These are phyloP conservation scores for Spodoptera picta DNA, from an alignment of 2,888 invertebrate genomes.

Conservation along the genomic window DNA sequence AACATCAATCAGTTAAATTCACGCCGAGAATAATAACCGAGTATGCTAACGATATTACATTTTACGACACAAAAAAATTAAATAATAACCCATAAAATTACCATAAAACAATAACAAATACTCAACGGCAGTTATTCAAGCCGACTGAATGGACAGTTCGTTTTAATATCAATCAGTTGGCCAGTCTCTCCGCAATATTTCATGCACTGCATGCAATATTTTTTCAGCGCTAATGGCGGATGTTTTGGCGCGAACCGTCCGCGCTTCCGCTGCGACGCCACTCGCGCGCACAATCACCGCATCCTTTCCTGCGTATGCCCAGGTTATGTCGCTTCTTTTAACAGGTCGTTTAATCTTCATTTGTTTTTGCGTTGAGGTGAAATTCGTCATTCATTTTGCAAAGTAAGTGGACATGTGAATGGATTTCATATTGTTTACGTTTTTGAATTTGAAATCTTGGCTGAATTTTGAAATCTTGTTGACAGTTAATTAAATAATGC, in stretches of 20 bases:
- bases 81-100: conserved; percentile 16
- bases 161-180: conserved; percentile 57
- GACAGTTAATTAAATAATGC: neutral
- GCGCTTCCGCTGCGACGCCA: conserved; percentile 65
- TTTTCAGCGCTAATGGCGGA: conserved; percentile 69
- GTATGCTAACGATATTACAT: neutral
- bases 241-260: conserved; percentile 72
- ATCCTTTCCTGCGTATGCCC: conserved; percentile 68
- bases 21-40: neutral
- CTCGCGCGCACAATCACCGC: conserved; percentile 70
- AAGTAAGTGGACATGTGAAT: conserved; percentile 11
- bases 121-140: conserved; percentile 35
- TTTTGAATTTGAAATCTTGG: neutral
- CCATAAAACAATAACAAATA: conserved; percentile 36
- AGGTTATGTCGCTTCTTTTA: conserved; percentile 57
- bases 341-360: conserved; percentile 56
- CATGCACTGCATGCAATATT: conserved; percentile 66
- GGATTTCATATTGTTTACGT: conserved; percentile 18
- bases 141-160: conserved; percentile 44
- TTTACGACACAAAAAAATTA: conserved; percentile 1
- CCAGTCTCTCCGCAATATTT: conserved; percentile 53
- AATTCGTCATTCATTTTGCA: conserved; percentile 41
- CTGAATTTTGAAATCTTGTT: neutral
- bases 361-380: conserved; percentile 44
- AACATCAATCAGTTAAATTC: too few species aligned